Conservation (phyloP, 2,888 invertebrate genomes). For the Hipparchia sbordonii region DNA sequence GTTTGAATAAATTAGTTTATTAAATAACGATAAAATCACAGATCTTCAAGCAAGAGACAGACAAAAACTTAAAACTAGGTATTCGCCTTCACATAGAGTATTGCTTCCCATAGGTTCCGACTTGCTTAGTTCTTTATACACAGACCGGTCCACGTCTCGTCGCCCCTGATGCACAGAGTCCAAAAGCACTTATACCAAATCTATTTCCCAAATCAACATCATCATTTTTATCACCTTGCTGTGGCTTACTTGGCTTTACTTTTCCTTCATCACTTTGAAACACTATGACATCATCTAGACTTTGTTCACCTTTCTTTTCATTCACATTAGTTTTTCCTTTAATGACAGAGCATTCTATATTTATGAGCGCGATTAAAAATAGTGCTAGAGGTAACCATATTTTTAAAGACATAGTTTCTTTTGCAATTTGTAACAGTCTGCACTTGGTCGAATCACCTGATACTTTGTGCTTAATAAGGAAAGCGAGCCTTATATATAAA, state of each 20-base stretch:
- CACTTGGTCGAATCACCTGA: background rate
- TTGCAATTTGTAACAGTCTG: background rate
- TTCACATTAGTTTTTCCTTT: slow-evolving; percentile 1
- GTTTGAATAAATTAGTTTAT: background rate
- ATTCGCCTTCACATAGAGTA: too few species aligned
- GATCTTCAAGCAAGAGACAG: background rate
- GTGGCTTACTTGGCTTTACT: background rate
- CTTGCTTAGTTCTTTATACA: background rate
- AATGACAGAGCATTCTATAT: background rate
- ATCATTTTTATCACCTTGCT: background rate
- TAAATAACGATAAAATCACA: background rate
- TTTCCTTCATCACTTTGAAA: background rate
- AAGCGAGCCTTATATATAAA: background rate
- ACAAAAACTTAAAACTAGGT: background rate
- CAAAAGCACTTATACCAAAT: slow-evolving; percentile 3
- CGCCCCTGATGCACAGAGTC: background rate
- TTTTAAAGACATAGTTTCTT: background rate
- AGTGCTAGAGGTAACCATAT: background rate
- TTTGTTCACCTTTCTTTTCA: background rate
- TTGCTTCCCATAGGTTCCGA: background rate
- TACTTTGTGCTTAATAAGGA: background rate
- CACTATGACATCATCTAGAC: background rate
- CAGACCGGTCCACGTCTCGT: background rate
- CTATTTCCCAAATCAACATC: background rate
- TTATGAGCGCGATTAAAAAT: background rate